Percentiles rank a stretch among this genome's conserved stretches.
Evolutionary conservation across 2,797 vertebrate species (phyloP).

Genomic region (Phataginus tricuspis): DNA sequence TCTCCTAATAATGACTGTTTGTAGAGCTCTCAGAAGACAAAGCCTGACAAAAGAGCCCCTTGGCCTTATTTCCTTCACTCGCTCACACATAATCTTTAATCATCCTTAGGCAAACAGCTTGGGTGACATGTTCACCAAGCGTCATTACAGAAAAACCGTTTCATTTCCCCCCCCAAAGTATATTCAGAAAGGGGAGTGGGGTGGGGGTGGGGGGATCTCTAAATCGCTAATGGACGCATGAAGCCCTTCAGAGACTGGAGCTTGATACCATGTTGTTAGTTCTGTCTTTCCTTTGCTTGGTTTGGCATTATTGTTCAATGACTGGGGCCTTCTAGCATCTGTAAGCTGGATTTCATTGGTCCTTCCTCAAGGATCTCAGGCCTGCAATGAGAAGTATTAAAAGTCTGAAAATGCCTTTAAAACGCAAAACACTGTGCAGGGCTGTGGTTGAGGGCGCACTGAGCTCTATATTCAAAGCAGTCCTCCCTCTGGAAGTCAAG

Average conservation of each 20-base stretch:
- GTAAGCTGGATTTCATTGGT: background rate
- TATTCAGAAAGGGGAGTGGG: background rate
- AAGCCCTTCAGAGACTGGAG: background rate
- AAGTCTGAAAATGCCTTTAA: background rate
- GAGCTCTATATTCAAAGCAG: background rate
- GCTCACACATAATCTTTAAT: background rate
- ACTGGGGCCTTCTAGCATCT: background rate
- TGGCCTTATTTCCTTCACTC: background rate
- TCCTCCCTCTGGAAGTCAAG: background rate
- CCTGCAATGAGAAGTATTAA: background rate
- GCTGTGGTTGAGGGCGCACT: background rate
- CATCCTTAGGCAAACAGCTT: constrained; percentile 1
- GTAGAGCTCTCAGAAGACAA: background rate
- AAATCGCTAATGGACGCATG: background rate
- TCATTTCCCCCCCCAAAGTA: constrained; percentile 32
- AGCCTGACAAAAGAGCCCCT: background rate
- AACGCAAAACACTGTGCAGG: background rate
- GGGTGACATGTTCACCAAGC: constrained; percentile 37
- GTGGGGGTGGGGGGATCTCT: background rate
- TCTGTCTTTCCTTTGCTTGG: background rate
- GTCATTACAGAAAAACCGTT: constrained; percentile 58
- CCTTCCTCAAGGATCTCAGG: background rate
- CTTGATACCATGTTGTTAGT: background rate
- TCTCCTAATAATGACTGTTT: background rate
- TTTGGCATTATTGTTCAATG: background rate